Evolutionary conservation across 1,140 invertebrate species (phyloP).

Genomic region (Pogonomyrmex barbatus): DNA sequence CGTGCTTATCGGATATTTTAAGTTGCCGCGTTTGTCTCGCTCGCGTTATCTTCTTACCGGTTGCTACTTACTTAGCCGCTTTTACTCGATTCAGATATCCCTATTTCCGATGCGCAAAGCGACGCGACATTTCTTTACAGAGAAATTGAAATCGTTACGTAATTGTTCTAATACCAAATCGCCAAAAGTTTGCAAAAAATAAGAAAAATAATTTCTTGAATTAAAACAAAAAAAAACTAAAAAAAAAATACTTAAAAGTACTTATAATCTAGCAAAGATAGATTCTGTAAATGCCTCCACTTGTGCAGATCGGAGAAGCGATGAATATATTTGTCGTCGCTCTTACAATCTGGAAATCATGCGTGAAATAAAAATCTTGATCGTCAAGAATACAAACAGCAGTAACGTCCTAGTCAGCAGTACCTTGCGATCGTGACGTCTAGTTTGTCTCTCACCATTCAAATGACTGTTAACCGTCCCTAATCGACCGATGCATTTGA

Average conservation of each 20-base stretch:
- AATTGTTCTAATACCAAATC: not conserved
- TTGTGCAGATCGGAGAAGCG: not conserved
- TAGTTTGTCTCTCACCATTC: conserved; percentile 45
- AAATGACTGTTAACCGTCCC: conserved; percentile 39
- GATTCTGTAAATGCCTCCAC: conserved; percentile 2
- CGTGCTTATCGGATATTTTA: conserved; percentile 76
- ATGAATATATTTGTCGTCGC: conserved; percentile 11
- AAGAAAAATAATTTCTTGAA: not conserved
- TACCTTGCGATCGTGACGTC: conserved; percentile 34
- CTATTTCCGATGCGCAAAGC: conserved; percentile 14
- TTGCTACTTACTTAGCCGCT: conserved; percentile 62
- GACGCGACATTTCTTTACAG: not conserved
- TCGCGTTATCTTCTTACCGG: conserved; percentile 61
- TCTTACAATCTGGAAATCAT: conserved; percentile 9
- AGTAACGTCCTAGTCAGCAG: conserved; percentile 7
- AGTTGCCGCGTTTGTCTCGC: conserved; percentile 46
- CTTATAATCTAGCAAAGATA: not conserved
- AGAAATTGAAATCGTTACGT: not conserved
- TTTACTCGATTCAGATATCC: conserved; percentile 20
- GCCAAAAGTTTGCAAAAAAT: not conserved
- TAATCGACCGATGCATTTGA: conserved; percentile 49
- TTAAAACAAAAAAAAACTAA: not conserved
- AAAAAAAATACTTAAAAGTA: not conserved
- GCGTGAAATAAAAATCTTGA: conserved; percentile 32
- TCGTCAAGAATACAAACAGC: conserved; percentile 45